These are phyloP conservation scores for Drosophila pseudotalamancana DNA, from an alignment of 2,888 invertebrate species.

Conservation along the genomic window DNA sequence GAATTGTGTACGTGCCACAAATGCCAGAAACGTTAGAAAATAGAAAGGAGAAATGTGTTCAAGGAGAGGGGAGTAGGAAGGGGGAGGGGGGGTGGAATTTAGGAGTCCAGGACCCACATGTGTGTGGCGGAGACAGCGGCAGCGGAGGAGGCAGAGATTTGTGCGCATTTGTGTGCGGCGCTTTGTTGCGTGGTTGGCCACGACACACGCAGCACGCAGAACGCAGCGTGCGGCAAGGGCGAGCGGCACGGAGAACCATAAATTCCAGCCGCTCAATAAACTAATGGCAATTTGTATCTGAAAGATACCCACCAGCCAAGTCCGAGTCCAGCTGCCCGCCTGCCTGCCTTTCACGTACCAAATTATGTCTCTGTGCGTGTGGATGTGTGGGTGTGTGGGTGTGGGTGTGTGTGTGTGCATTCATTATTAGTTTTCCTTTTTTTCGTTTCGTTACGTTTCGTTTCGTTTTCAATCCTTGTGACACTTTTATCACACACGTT, in stretches of 20 bases:
- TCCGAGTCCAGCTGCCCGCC: constrained; percentile 1
- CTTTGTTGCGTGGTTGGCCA: constrained; percentile 62
- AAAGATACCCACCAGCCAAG: constrained; percentile 52
- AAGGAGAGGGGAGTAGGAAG: background rate
- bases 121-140: constrained; percentile 26
- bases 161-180: constrained; percentile 64
- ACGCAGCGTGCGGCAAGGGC: constrained; percentile 21
- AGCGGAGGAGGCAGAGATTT: constrained; percentile 63
- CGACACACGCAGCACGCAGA: constrained; percentile 53
- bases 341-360: constrained; percentile 44
- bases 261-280: constrained; percentile 74
- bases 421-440: constrained; percentile 40
- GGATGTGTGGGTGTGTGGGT: background rate
- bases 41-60: background rate
- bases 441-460: constrained; percentile 2
- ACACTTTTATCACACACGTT: constrained; percentile 79
- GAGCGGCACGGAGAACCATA: constrained; percentile 57
- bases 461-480: constrained; percentile 62
- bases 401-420: background rate
- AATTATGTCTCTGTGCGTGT: constrained; percentile 34
- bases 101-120: constrained; percentile 44
- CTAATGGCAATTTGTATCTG: constrained; percentile 78
- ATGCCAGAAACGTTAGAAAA: constrained; percentile 48
- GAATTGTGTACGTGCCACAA: constrained; percentile 77
- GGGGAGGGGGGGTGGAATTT: background rate